Conservation (phyloP, 1,140 invertebrate genomes). For the Bombyx mandarina region DNA sequence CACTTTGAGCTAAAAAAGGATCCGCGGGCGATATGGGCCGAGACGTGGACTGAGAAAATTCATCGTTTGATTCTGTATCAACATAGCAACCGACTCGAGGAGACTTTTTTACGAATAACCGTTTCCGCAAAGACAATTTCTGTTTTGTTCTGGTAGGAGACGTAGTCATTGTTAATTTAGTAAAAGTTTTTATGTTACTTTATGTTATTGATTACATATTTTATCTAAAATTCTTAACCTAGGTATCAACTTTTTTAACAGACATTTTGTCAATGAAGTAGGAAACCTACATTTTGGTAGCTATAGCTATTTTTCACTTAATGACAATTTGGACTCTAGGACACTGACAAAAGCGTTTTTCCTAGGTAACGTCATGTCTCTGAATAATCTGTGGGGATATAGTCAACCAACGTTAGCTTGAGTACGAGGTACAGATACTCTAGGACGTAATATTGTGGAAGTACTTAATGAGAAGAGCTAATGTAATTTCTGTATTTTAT, state of each 20-base stretch:
- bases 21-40: constrained; percentile 60
- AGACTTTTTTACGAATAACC: constrained; percentile 66
- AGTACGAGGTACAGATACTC: too few relatives aligned
- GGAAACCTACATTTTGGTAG: constrained; percentile 3
- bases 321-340: too few relatives aligned
- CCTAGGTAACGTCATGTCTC: too few relatives aligned
- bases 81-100: constrained; percentile 68
- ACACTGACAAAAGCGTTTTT: too few relatives aligned
- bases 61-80: constrained; percentile 61
- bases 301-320: not conserved
- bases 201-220: constrained; percentile 66
- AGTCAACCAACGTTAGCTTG: too few relatives aligned
- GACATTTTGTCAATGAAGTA: too few relatives aligned
- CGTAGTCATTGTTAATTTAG: constrained; percentile 60
- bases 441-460: too few relatives aligned
- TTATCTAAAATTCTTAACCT: constrained; percentile 65
- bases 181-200: constrained; percentile 43
- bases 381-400: too few relatives aligned
- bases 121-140: constrained; percentile 63
- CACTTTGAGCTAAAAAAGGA: constrained; percentile 58
- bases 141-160: constrained; percentile 63
- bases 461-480: too few relatives aligned
- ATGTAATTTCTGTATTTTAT: too few relatives aligned
- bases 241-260: constrained; percentile 4
- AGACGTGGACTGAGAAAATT: constrained; percentile 50